Evolutionary conservation across 2,888 invertebrate species (phyloP), one percentile per base, ranked within the genome.

Genomic region (Hyalella azteca): DNA sequence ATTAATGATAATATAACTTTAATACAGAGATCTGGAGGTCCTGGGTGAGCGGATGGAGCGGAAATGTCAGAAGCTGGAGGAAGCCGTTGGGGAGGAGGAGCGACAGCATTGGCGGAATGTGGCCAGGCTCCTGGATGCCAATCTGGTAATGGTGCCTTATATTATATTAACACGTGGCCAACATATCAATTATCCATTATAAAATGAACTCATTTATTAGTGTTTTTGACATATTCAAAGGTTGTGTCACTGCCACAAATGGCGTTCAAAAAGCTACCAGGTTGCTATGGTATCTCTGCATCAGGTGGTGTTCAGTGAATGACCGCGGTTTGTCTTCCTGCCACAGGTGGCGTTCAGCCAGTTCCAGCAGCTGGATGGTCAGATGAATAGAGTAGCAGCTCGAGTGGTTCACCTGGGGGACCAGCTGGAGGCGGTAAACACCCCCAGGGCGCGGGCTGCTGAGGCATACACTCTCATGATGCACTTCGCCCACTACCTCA

Each of bases 371-470:
- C 88, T 98, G 78, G 98, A 98, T 88, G 95, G 95, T 86, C 93
- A 97, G 86, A 98, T 99, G 87, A 98, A 97, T 86, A 94, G 94
- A 80, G 98, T 99, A 66, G 98, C 98, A 0, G 97, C 97, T 0
- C 96, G 98, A 89, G 98, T 99, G 0, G 92, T 98, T 73, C 98
- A 98, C 89, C 91, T 99, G n/a, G 99, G 98, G 0, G 98, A 98
- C 89, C 98, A 99, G 87, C 90, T 99, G 66, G 98, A 99, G 86
- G 97, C 95, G 85, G 96, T 98, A 0, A 95, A 98, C 87, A 96
- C 95, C 0, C 98, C 98, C 0, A 89, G 99, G 80, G 94, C 97
- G 22, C 90, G 98, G 81, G 96, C 97, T 0, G 95, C 95, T 0
- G 98, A 99, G 86, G 98, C 98, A 0, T 93, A 97, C 86, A 94